phyloP scores from a whole-genome alignment of 2,797 vertebrate genomes.

The Darevskia mixta region DNA sequence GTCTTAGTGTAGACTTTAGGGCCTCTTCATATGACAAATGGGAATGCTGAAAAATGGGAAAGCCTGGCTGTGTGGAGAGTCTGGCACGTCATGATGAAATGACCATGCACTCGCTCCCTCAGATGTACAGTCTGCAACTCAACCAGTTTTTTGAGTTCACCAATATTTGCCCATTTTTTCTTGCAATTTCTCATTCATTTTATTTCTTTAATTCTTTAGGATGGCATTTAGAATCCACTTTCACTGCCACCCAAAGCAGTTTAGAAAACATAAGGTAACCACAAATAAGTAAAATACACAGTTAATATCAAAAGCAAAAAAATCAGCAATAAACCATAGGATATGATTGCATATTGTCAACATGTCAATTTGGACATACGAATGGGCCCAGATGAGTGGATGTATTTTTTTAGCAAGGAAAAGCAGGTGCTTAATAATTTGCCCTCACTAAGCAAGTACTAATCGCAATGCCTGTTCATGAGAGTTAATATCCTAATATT shows the following conservation, averaged over 20 bases:
- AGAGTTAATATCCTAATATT: not conserved
- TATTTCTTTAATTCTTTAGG: not conserved
- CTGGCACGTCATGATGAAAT: no score
- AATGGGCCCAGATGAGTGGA: not conserved
- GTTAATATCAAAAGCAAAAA: not conserved
- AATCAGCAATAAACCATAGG: not conserved
- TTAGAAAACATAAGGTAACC: not conserved
- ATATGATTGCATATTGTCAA: not conserved
- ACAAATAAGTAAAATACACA: not conserved
- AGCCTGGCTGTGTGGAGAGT: no score
- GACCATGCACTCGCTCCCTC: no score
- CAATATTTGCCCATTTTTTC: not conserved
- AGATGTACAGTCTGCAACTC: not conserved
- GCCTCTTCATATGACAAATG: not conserved
- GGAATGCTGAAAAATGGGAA: not conserved
- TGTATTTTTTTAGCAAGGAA: not conserved
- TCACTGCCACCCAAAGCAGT: not conserved
- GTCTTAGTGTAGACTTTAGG: not conserved
- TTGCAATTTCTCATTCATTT: not conserved
- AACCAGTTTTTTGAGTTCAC: not conserved
- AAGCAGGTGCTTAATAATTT: not conserved
- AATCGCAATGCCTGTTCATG: not conserved
- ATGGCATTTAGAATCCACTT: not conserved
- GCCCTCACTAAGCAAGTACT: not conserved
- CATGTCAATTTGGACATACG: not conserved